Conservation (phyloP, 2,888 invertebrate species). For the Trichacis sp. region DNA sequence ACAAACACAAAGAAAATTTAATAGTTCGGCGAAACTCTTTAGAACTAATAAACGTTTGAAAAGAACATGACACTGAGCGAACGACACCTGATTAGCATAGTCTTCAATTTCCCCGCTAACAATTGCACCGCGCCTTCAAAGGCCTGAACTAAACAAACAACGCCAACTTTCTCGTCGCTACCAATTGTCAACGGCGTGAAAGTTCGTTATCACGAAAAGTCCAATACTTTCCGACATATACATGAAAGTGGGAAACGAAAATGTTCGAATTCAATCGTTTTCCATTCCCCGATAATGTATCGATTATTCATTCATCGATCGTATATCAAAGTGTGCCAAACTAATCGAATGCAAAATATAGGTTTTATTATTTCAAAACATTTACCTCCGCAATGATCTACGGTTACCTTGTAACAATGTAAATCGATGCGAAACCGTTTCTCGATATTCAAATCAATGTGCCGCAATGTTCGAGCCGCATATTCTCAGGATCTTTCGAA, state of each 20-base stretch:
- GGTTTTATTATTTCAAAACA: background rate
- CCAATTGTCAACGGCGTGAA: background rate
- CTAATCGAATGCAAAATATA: background rate
- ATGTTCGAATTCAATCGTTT: too few relatives aligned
- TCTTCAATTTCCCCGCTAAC: background rate
- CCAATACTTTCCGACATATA: too few relatives aligned
- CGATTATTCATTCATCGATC: background rate
- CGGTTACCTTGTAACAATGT: slow-evolving; percentile 1
- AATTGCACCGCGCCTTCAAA: background rate
- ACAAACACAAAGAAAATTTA: too few relatives aligned
- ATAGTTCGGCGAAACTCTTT: too few relatives aligned
- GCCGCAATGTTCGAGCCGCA: background rate
- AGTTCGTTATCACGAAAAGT: background rate
- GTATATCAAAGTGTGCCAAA: background rate
- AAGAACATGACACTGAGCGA: background rate
- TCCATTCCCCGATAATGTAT: too few relatives aligned
- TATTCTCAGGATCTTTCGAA: background rate
- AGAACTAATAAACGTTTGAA: background rate
- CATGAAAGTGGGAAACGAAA: too few relatives aligned
- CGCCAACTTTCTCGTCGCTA: background rate
- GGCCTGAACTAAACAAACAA: background rate
- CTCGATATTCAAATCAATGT: background rate
- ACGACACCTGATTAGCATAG: slow-evolving; percentile 2
- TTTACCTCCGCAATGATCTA: background rate
- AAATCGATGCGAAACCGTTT: background rate